Evolutionary conservation across 2,888 invertebrate genomes (phyloP).

Genomic region (Brachycybe producta): DNA sequence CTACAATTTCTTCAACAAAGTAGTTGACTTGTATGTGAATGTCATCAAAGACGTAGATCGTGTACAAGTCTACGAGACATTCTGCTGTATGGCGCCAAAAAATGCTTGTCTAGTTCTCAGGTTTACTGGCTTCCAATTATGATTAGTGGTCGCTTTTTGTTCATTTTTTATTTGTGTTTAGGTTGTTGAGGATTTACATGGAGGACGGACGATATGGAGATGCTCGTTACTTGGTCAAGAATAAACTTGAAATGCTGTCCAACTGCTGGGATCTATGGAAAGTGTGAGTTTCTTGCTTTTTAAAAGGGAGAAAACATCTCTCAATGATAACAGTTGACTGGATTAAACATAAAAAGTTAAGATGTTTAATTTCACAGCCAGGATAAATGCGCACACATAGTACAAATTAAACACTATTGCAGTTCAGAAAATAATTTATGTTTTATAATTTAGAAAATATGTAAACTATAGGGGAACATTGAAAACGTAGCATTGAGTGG

Average conservation of each 20-base stretch:
- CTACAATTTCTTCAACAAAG: constrained; percentile 8
- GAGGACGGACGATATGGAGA: not conserved
- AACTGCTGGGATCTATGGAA: constrained; percentile 7
- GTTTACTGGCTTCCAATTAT: not conserved
- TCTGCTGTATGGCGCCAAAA: not conserved
- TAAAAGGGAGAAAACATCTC: not conserved
- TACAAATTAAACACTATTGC: too few relatives aligned
- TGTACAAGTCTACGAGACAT: constrained; percentile 9
- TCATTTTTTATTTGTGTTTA: constrained; percentile 3
- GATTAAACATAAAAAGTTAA: too few relatives aligned
- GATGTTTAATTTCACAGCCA: too few relatives aligned
- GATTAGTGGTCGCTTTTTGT: not conserved
- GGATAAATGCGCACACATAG: too few relatives aligned
- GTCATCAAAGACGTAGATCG: not conserved
- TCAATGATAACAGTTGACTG: not conserved
- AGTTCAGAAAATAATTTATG: too few relatives aligned
- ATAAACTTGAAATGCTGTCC: constrained; percentile 5
- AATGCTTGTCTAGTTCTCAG: constrained; percentile 5
- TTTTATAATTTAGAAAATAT: too few relatives aligned
- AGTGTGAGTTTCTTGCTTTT: constrained; percentile 2
- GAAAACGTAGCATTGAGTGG: too few relatives aligned
- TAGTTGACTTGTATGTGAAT: constrained; percentile 6
- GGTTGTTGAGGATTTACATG: constrained; percentile 6
- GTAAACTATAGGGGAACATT: too few relatives aligned
- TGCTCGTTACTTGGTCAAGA: constrained; percentile 6